A percentile compares a stretch with the other conserved stretches of the same genome.
These are phyloP conservation scores for Trichoplusia ni DNA, from an alignment of 1,140 invertebrate species.

Conservation along the genomic window DNA sequence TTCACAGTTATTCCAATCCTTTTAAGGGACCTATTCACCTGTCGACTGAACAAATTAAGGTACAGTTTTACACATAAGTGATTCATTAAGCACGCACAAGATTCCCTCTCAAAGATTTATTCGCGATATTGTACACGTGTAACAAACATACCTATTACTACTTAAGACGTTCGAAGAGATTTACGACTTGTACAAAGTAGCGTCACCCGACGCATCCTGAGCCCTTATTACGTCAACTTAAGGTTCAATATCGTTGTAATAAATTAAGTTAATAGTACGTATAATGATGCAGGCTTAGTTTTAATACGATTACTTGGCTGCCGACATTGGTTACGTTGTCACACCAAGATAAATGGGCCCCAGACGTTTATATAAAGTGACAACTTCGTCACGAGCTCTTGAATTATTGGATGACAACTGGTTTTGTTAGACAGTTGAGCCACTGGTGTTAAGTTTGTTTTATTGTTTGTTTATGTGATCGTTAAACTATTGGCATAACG, in stretches of 20 bases:
- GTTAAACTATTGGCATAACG: slow-evolving; percentile 15
- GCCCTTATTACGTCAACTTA: slow-evolving; percentile 23
- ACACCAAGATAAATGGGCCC: slow-evolving; percentile 65
- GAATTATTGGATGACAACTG: slow-evolving; percentile 34
- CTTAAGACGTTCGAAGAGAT: slow-evolving; percentile 40
- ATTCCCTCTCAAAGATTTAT: slow-evolving; percentile 14
- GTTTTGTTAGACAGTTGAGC: slow-evolving; percentile 6
- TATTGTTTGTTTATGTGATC: slow-evolving; percentile 20
- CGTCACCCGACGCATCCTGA: background rate
- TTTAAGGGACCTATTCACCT: background rate
- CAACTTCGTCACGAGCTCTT: slow-evolving; percentile 56
- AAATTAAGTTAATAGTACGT: slow-evolving; percentile 22
- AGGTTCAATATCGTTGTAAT: slow-evolving; percentile 20
- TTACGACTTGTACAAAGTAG: slow-evolving; percentile 34
- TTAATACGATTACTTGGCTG: slow-evolving; percentile 56
- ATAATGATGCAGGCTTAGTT: slow-evolving; percentile 36
- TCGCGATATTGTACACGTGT: slow-evolving; percentile 24
- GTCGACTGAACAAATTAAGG: background rate
- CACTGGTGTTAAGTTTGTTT: slow-evolving; percentile 16
- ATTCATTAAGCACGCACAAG: slow-evolving; percentile 7
- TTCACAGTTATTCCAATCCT: background rate
- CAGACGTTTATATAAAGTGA: slow-evolving; percentile 57
- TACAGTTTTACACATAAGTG: background rate
- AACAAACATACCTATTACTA: slow-evolving; percentile 32
- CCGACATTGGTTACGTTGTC: slow-evolving; percentile 66